Percentiles rank a stretch among this genome's conserved stretches.
These are phyloP conservation scores for Myripristis murdjan DNA, from an alignment of 2,797 vertebrate genomes.

Conservation along the genomic window DNA sequence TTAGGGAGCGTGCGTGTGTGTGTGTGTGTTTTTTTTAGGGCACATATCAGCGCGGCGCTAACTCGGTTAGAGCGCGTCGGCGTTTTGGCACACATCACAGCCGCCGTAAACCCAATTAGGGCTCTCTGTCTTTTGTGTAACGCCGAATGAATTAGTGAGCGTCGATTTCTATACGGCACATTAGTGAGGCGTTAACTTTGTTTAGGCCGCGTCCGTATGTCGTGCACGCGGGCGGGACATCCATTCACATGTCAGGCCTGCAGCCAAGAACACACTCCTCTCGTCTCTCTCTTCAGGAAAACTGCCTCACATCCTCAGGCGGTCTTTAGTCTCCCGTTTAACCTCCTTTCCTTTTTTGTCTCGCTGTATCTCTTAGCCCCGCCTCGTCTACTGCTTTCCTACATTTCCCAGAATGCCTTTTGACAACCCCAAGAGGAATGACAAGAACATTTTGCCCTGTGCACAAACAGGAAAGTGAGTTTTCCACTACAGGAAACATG, in stretches of 20 bases:
- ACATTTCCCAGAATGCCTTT: too few relatives aligned
- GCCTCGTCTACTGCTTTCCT: too few relatives aligned
- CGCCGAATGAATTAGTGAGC: not conserved
- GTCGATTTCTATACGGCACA: not conserved
- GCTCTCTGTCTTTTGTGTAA: not conserved
- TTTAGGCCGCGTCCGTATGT: not conserved
- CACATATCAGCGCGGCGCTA: not conserved
- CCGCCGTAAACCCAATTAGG: not conserved
- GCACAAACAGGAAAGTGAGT: too few relatives aligned
- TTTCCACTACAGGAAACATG: too few relatives aligned
- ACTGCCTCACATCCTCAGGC: too few relatives aligned
- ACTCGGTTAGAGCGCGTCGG: constrained; percentile 24
- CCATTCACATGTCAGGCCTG: not conserved
- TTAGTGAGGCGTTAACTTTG: constrained; percentile 5
- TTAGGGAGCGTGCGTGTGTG: constrained; percentile 18
- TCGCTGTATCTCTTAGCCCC: too few relatives aligned
- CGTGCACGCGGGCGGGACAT: not conserved
- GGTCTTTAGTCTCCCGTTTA: too few relatives aligned
- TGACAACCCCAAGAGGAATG: too few relatives aligned
- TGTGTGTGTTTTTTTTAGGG: too few relatives aligned
- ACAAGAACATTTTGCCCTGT: too few relatives aligned
- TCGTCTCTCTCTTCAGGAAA: too few relatives aligned
- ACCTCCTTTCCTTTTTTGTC: too few relatives aligned
- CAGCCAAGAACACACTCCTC: not conserved
- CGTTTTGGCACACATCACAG: not conserved